Evolutionary conservation across 2,888 invertebrate genomes (phyloP).

Genomic region (Lypha dubia): DNA sequence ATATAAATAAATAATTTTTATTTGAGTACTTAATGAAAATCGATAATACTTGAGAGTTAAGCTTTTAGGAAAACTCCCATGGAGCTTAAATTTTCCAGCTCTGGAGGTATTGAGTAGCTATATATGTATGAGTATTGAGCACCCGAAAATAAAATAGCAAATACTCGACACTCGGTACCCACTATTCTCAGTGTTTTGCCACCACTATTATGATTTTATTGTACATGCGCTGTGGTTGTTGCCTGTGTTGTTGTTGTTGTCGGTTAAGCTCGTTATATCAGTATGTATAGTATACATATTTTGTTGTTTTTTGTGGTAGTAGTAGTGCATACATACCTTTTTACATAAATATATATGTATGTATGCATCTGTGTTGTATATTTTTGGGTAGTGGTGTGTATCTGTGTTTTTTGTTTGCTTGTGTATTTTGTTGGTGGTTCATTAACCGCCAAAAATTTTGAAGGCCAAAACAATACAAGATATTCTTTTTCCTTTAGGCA

Average conservation of each 20-base stretch:
- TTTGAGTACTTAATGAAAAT: too few relatives aligned
- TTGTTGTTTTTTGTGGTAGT: slow-evolving; percentile 9
- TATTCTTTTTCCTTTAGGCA: slow-evolving; percentile 68
- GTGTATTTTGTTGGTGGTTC: slow-evolving; percentile 80
- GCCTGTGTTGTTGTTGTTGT: not conserved
- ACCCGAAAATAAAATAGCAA: too few relatives aligned
- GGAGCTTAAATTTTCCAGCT: too few relatives aligned
- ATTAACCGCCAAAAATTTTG: slow-evolving; percentile 82
- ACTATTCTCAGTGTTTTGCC: too few relatives aligned
- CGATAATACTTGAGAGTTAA: too few relatives aligned
- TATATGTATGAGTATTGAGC: too few relatives aligned
- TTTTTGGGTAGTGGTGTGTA: not conserved
- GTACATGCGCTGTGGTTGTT: slow-evolving; percentile 39
- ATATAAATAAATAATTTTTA: too few relatives aligned
- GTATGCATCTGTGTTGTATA: not conserved
- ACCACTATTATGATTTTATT: slow-evolving; percentile 34
- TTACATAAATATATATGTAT: not conserved
- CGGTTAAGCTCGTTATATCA: slow-evolving; percentile 44
- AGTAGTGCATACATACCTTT: too few relatives aligned
- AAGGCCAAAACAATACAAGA: slow-evolving; percentile 81
- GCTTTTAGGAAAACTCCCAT: too few relatives aligned
- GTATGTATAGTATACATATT: slow-evolving; percentile 3
- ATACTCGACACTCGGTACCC: too few relatives aligned
- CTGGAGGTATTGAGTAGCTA: too few relatives aligned
- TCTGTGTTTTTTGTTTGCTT: slow-evolving; percentile 11